Conservation (phyloP, 2,113 vertebrate species). For the Oreochromis aureus region DNA sequence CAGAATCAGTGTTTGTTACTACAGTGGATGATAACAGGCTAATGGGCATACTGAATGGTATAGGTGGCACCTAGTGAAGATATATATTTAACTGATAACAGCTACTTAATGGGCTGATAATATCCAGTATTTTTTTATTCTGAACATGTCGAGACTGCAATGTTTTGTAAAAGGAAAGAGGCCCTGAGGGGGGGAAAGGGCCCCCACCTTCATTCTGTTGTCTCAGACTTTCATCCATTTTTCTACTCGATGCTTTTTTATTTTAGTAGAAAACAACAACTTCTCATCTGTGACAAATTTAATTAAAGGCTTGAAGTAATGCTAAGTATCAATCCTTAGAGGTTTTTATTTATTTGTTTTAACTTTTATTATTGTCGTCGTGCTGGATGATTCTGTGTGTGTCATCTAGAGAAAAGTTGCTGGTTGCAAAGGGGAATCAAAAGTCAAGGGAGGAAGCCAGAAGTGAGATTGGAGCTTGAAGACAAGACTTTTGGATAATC, state of each 20-base stretch:
- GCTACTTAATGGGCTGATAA: neutral
- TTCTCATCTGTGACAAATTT: neutral
- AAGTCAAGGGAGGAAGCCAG: conserved; percentile 24
- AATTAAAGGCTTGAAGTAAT: neutral
- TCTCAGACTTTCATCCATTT: neutral
- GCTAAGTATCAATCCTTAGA: neutral
- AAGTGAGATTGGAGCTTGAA: conserved; percentile 33
- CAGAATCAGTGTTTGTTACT: neutral
- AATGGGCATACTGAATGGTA: neutral
- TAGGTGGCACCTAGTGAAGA: neutral
- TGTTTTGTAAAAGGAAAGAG: neutral
- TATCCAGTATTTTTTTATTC: neutral
- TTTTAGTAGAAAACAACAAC: neutral
- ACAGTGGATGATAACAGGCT: neutral
- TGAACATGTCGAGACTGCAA: neutral
- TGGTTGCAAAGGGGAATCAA: conserved; percentile 12
- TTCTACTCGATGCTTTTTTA: neutral
- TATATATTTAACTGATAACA: neutral
- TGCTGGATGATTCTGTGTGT: neutral
- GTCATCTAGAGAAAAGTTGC: neutral
- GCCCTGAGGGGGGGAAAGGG: neutral
- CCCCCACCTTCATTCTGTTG: neutral
- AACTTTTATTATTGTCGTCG: neutral
- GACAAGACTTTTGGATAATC: conserved; percentile 56
- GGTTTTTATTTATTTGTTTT: neutral